Conservation (phyloP, 2,113 vertebrate genomes). For the Pleuronectes platessa region DNA sequence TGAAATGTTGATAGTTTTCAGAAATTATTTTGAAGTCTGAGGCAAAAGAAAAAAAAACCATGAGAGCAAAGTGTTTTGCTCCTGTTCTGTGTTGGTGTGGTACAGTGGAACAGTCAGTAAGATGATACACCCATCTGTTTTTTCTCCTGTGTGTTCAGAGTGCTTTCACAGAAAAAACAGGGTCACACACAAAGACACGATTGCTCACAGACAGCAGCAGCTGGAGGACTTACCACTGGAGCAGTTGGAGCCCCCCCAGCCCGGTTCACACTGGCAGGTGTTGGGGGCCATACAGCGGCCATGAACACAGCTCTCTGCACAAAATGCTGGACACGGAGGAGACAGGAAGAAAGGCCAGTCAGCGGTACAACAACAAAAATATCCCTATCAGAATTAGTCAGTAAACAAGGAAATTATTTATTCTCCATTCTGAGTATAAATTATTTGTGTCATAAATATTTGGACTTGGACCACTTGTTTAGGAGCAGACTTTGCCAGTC, state of each 20-base stretch:
- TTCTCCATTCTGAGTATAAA: background rate
- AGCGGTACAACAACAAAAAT: constrained; percentile 10
- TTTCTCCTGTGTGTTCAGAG: constrained; percentile 37
- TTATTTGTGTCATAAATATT: background rate
- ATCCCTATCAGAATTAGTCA: background rate
- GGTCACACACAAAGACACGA: constrained; percentile 34
- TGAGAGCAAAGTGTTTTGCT: constrained; percentile 1
- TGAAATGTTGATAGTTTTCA: background rate
- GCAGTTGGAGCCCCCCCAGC: constrained; percentile 97
- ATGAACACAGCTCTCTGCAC: constrained; percentile 94
- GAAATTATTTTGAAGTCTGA: background rate
- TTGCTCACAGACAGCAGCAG: constrained; percentile 82
- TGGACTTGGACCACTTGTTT: background rate
- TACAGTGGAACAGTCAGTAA: constrained; percentile 26
- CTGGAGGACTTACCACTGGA: constrained; percentile 96
- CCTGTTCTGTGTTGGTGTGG: background rate
- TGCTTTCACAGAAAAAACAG: constrained; percentile 54
- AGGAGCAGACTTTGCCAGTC: too few species aligned
- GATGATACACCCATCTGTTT: constrained; percentile 39
- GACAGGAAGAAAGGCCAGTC: constrained; percentile 57
- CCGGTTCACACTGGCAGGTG: constrained; percentile 99
- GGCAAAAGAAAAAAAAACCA: background rate
- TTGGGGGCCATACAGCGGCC: constrained; percentile 95
- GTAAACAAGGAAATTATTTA: background rate
- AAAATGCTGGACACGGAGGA: constrained; percentile 86